Percentiles rank a stretch among this genome's conserved stretches.
phyloP scores from a whole-genome alignment of 2,888 invertebrate genomes.

The Drosophila limbata region DNA sequence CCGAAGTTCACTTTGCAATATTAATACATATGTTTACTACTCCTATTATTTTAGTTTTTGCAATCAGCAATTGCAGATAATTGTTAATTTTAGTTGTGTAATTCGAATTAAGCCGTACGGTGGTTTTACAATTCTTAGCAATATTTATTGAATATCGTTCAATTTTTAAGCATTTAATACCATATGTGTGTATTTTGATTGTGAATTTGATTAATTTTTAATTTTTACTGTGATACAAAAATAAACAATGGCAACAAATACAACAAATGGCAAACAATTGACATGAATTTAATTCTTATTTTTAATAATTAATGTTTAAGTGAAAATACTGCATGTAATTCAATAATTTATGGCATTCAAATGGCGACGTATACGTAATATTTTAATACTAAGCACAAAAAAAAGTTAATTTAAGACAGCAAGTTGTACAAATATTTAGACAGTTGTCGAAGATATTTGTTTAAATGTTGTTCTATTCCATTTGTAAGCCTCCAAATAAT shows the following conservation, averaged over 20 bases:
- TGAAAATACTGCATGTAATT: slow-evolving; percentile 25
- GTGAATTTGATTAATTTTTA: slow-evolving; percentile 76
- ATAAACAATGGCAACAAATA: slow-evolving; percentile 64
- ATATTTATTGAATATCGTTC: slow-evolving; percentile 56
- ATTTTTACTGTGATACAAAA: slow-evolving; percentile 83
- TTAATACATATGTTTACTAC: slow-evolving; percentile 28
- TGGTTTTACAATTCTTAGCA: slow-evolving; percentile 52
- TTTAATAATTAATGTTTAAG: not conserved
- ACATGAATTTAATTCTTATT: not conserved
- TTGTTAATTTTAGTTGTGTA: slow-evolving; percentile 57
- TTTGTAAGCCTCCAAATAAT: slow-evolving; percentile 30
- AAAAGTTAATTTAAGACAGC: slow-evolving; percentile 20
- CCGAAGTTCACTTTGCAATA: slow-evolving; percentile 26
- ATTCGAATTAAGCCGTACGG: slow-evolving; percentile 39
- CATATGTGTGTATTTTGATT: slow-evolving; percentile 70
- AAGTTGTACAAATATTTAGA: slow-evolving; percentile 32
- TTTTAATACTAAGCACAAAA: slow-evolving; percentile 7
- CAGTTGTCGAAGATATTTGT: not conserved
- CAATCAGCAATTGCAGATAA: slow-evolving; percentile 44
- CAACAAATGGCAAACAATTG: slow-evolving; percentile 25
- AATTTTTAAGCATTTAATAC: slow-evolving; percentile 65
- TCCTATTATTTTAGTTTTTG: slow-evolving; percentile 56
- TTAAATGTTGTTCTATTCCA: not conserved
- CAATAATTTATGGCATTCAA: slow-evolving; percentile 15
- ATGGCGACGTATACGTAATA: slow-evolving; percentile 30